Conservation (phyloP, 2,888 invertebrate genomes). For the Pandemis heparana region DNA sequence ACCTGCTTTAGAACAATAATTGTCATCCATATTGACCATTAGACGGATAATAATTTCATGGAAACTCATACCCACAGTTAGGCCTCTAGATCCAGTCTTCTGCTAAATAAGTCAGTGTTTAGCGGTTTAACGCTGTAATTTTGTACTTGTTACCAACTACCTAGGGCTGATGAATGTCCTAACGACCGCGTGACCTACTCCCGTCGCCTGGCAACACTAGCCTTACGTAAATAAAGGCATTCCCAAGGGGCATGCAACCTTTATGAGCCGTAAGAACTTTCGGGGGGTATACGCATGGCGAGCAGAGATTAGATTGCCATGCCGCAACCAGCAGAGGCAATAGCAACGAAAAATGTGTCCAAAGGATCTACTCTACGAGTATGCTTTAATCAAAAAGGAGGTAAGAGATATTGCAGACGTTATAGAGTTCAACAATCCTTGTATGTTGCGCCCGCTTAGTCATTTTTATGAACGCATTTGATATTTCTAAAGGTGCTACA, state of each 20-base stretch:
- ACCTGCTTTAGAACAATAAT: background rate
- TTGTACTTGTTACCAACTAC: background rate
- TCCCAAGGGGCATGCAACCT: conserved; percentile 20
- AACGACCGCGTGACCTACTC: conserved; percentile 56
- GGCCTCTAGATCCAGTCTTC: background rate
- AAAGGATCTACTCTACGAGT: too few species aligned
- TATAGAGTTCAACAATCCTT: too few species aligned
- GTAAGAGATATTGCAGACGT: too few species aligned
- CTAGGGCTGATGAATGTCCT: conserved; percentile 42
- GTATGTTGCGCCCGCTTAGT: too few species aligned
- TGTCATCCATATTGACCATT: background rate
- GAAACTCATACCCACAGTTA: background rate
- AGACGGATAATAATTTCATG: background rate
- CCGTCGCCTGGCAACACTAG: conserved; percentile 54
- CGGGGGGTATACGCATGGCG: background rate
- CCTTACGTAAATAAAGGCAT: conserved; percentile 46
- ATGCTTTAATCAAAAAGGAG: too few species aligned
- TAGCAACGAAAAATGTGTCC: too few species aligned
- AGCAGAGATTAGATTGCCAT: background rate
- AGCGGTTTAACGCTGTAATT: background rate
- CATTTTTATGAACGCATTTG: background rate
- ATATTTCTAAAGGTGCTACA: background rate
- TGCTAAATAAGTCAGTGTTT: background rate
- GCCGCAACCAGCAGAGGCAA: background rate
- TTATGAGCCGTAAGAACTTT: background rate